phyloP scores from a whole-genome alignment of 2,113 vertebrate species.

The Hipposideros armiger region DNA sequence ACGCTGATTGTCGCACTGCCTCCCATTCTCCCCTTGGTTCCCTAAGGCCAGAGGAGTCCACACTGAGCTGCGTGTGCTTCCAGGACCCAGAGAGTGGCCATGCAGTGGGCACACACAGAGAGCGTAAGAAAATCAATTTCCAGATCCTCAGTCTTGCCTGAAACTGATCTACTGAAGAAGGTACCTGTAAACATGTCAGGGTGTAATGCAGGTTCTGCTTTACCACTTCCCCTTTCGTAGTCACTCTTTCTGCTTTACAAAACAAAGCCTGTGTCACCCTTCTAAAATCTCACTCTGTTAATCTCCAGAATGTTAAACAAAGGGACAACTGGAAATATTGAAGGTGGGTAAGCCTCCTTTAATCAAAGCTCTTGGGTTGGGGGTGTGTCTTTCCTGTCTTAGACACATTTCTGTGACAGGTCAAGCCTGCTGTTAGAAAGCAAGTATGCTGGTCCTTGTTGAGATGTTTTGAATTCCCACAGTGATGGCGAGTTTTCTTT shows the following conservation, averaged over 20 bases:
- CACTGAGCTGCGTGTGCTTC: background rate
- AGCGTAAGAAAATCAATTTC: background rate
- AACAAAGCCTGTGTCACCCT: background rate
- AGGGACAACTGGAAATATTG: background rate
- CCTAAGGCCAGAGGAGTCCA: background rate
- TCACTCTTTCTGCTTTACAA: background rate
- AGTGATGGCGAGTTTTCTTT: background rate
- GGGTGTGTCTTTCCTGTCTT: background rate
- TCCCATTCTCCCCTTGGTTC: background rate
- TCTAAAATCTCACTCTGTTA: background rate
- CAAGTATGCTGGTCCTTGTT: background rate
- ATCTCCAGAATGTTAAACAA: background rate
- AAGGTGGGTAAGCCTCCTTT: background rate
- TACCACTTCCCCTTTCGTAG: background rate
- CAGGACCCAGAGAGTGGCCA: background rate
- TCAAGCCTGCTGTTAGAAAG: background rate
- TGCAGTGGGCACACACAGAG: background rate
- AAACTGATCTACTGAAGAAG: background rate
- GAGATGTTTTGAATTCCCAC: background rate
- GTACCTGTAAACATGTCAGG: background rate
- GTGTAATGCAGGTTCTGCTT: background rate
- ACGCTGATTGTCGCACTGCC: background rate
- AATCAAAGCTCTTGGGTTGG: background rate
- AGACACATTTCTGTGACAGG: background rate
- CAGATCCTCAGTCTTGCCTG: background rate